Evolutionary conservation across 2,888 invertebrate genomes (phyloP).

Genomic region (Campoplex capitator): DNA sequence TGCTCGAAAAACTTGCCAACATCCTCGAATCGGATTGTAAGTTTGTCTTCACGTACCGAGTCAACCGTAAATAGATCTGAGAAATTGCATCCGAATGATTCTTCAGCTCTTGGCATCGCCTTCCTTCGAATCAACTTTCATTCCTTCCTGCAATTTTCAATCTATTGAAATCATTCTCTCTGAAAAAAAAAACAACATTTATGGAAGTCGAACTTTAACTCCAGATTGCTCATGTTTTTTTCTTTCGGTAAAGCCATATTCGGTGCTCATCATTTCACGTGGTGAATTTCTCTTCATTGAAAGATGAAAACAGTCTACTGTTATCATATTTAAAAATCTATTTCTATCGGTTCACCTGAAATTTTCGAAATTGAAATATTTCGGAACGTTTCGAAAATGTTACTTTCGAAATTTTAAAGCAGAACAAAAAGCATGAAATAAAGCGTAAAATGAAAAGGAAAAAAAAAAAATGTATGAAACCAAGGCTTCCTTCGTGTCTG

Average conservation of each 20-base stretch:
- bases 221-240: background rate
- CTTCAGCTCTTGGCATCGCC: background rate
- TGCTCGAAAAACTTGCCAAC: background rate
- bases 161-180: background rate
- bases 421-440: background rate
- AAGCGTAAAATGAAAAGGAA: background rate
- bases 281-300: background rate
- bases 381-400: too few relatives aligned
- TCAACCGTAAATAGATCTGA: background rate
- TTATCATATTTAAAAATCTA: background rate
- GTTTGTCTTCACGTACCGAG: background rate
- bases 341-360: too few relatives aligned
- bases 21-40: background rate
- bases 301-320: background rate
- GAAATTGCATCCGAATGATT: conserved; percentile 1
- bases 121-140: background rate
- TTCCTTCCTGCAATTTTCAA: background rate
- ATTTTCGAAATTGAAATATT: too few relatives aligned
- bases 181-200: background rate
- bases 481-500: background rate
- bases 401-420: too few relatives aligned
- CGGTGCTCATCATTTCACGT: background rate
- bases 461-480: background rate
- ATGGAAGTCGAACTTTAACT: background rate
- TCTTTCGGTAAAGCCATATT: background rate